Evolutionary conservation across 2,888 invertebrate species (phyloP), one percentile per base, ranked within the genome.

Genomic region (Drosophila stalkeri): DNA sequence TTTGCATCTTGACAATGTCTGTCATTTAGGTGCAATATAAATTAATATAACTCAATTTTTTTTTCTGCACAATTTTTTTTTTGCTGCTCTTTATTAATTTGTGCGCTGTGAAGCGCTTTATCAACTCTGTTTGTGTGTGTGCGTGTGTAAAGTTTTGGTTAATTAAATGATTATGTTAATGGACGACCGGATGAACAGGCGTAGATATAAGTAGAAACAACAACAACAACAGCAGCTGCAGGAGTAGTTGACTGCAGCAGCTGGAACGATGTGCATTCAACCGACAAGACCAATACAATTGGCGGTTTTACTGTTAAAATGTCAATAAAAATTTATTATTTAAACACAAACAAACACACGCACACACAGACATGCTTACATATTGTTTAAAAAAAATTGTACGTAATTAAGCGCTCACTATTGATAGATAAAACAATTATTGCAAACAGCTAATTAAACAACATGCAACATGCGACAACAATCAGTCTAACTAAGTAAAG

Each of bases 121-220:
- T 81, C 82, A 66, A 72, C 56, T 64, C 2, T 49, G 47, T 47
- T 16, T 37, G 37, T 37, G 16, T 37, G 37, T 20, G 64, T 68
- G 41, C 51, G 69, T 81, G 70, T 69, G 55, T 75, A 67, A 71
- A 72, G 63, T 75, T 86, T 85, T 86, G 87, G 84, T 84, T 88
- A 89, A 89, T 89, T 89, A 89, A 89, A 84, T 90, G 90, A 89
- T 89, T 89, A 89, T 89, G 89, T 86, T 89, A 89, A 88, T 88
- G 87, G 82, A 84, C 81, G 85, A 84, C 80, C 89, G 86, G 87
- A 86, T 86, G 81, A 74, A 52, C 76, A 56, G 75, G 69, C 73
- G 81, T 76, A 76, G 79, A 76, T 81, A 78, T 74, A 70, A 73
- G 59, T 23, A 59, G 52, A 51, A 78, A 62, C 44, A 81, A 70